Evolutionary conservation across 2,113 vertebrate genomes (phyloP).

Genomic region (Herpetotheres cachinnans): DNA sequence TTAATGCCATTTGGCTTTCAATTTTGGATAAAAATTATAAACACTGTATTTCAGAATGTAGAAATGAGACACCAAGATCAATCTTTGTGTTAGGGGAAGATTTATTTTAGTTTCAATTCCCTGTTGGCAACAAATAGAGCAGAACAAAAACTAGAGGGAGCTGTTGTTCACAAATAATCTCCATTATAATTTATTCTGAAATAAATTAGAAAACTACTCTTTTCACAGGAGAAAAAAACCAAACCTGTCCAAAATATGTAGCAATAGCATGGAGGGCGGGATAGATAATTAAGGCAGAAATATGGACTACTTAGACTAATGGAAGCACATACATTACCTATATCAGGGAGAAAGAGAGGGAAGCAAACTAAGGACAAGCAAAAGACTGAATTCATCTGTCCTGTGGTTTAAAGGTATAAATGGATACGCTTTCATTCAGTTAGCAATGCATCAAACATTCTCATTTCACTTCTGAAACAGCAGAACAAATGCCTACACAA

Average conservation of each 20-base stretch:
- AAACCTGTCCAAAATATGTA: neutral
- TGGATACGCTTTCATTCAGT: neutral
- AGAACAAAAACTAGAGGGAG: slow-evolving; percentile 17
- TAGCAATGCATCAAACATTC: neutral
- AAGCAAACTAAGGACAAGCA: neutral
- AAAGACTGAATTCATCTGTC: neutral
- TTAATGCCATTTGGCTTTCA: neutral
- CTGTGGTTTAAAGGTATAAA: neutral
- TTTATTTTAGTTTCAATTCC: neutral
- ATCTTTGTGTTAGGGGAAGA: neutral
- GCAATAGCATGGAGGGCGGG: neutral
- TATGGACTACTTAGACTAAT: neutral
- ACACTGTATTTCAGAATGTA: neutral
- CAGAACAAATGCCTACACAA: neutral
- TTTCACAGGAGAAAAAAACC: neutral
- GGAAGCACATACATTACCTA: neutral
- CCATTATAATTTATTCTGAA: neutral
- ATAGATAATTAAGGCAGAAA: neutral
- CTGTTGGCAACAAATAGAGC: neutral
- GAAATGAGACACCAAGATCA: neutral
- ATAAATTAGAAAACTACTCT: neutral
- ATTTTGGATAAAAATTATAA: neutral
- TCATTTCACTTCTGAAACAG: neutral
- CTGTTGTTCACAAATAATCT: neutral
- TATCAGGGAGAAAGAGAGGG: neutral